Conservation (phyloP, 92 coral and sea anemone species). For the Epizoanthus rinbou region DNA sequence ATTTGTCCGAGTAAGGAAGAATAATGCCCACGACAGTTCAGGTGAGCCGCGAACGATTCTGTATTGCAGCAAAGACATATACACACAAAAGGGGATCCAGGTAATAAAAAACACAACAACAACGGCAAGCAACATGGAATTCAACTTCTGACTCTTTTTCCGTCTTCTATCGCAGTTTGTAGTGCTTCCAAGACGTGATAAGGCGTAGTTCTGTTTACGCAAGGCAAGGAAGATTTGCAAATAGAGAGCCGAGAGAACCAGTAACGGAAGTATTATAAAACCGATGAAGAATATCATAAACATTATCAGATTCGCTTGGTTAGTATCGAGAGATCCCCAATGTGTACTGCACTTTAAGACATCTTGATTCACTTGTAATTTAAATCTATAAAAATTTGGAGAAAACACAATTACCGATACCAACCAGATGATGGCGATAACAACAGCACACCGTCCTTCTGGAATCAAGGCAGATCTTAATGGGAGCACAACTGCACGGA, state of each 20-base stretch:
- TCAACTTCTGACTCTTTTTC: conserved; percentile 3
- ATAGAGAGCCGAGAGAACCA: neutral
- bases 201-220: neutral
- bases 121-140: conserved; percentile 15
- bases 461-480: conserved; percentile 11
- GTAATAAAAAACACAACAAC: conserved; percentile 24
- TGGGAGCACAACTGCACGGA: conserved; percentile 29
- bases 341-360: neutral
- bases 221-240: conserved; percentile 8
- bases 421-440: conserved; percentile 1
- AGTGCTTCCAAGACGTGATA: neutral
- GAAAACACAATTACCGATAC: neutral
- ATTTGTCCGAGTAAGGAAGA: conserved; percentile 16
- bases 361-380: neutral
- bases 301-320: neutral
- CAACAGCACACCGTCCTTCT: neutral
- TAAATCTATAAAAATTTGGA: conserved; percentile 12
- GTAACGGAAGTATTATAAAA: neutral
- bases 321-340: neutral
- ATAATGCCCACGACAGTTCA: neutral
- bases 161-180: neutral
- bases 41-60: neutral
- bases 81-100: conserved; percentile 5
- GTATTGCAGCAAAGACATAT: neutral
- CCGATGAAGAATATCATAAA: neutral